These are phyloP conservation scores for Agrochola lota DNA, from an alignment of 2,888 invertebrate genomes.

Conservation along the genomic window DNA sequence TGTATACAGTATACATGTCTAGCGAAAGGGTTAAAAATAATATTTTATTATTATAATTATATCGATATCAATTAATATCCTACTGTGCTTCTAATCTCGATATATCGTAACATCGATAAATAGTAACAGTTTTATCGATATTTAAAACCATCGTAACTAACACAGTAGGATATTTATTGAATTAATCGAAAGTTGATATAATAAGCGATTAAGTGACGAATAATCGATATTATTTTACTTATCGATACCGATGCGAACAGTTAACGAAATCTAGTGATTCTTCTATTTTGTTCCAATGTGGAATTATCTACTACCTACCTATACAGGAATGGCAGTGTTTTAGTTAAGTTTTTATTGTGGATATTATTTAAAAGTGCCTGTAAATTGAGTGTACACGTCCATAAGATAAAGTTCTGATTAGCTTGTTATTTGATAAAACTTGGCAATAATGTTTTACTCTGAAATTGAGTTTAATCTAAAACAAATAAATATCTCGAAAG, in stretches of 20 bases:
- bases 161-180: conserved; percentile 24
- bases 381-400: not conserved
- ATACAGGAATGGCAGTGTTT: conserved; percentile 63
- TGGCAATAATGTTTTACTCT: not conserved
- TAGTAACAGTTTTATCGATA: conserved; percentile 25
- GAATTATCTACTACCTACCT: conserved; percentile 45
- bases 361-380: conserved; percentile 50
- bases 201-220: conserved; percentile 39
- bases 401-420: not conserved
- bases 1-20: conserved; percentile 64
- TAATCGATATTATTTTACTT: conserved; percentile 47
- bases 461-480: not conserved
- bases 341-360: conserved; percentile 33
- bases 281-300: conserved; percentile 31
- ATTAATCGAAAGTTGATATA: conserved; percentile 33
- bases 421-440: not conserved
- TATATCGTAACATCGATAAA: conserved; percentile 24
- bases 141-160: conserved; percentile 6
- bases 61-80: conserved; percentile 52
- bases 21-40: conserved; percentile 63
- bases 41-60: conserved; percentile 39
- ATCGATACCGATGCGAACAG: conserved; percentile 38
- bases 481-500: not conserved
- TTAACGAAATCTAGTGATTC: conserved; percentile 50
- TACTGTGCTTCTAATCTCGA: conserved; percentile 28